Base-by-base conservation (phyloP, 1,140 invertebrate genomes). In the Psix sp. region DNA sequence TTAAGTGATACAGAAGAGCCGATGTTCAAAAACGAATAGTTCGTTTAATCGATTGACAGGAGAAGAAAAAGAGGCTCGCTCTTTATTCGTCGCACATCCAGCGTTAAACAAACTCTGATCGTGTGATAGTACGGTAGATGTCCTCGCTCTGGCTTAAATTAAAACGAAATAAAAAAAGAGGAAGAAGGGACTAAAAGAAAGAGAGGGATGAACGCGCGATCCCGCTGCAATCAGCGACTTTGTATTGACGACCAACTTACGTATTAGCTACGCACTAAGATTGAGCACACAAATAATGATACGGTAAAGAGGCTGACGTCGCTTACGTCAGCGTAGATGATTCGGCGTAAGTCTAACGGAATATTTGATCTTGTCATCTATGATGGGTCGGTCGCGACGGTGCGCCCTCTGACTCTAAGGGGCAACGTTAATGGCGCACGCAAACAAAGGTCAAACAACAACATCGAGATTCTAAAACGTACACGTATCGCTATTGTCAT, bases 1-100 rank as follows among this genome's bases (percentile, higher is more conserved):
- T 80, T 86, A 84, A 78, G 80, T 84, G 80, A 87, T 87, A 86
- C 84, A 87, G 77, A 80, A 74, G 82, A 80, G 76, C 79, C 77
- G 81, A 83, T 80, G 75, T 80, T 70, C 76, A 56, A 60, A 70
- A 48, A 14, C 31, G 42, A 54, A 46, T 33, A 38, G 13, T 49
- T 56, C 16, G 59, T 43, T 63, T 13, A 43, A 62, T 62, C 18
- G 38, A 46, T 29, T 46, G 33, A 21, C 17, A 46, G 0, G n/a
- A 39, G 5, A 35, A 13, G 5, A 35, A 5, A 35, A 40, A 56
- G 40, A 46, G 26, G 3, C 5, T 1, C 7, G 0, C n/a, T 2
- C 13, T 35, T 52, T 51, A 26, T 11, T 43, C 18, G 36, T 21
- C 31, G 52, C 29, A 17, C 17, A 29, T 43, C 45, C 40, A 24